Conservation (phyloP, 2,888 invertebrate species). For the Thereva unica region DNA sequence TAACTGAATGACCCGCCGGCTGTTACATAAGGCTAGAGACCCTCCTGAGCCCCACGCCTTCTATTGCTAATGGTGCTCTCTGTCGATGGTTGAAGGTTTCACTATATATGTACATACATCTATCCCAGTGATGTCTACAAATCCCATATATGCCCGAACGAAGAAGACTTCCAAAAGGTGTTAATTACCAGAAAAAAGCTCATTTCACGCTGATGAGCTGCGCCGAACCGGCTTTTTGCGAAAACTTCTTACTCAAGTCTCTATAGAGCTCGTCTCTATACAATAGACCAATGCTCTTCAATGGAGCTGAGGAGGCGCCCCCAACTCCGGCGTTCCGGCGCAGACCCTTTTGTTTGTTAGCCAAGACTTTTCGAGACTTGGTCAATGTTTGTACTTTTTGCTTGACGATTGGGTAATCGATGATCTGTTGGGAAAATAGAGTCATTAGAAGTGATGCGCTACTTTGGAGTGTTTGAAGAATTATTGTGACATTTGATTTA, state of each 20-base stretch:
- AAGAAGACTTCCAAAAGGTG: conserved; percentile 20
- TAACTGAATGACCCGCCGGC: background rate
- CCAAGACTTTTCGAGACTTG: conserved; percentile 26
- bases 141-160: background rate
- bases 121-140: conserved; percentile 7
- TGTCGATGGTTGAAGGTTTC: background rate
- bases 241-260: conserved; percentile 22
- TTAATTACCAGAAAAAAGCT: conserved; percentile 28
- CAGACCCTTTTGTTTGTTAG: conserved; percentile 23
- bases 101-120: conserved; percentile 9
- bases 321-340: background rate
- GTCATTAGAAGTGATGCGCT: conserved; percentile 31
- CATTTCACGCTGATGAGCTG: conserved; percentile 8
- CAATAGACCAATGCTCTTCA: conserved; percentile 18
- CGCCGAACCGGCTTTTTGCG: conserved; percentile 14
- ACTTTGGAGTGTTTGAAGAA: conserved; percentile 27
- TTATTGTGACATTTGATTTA: conserved; percentile 30
- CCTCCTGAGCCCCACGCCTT: conserved; percentile 3
- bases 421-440: conserved; percentile 7
- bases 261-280: background rate
- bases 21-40: conserved; percentile 7
- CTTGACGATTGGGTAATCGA: conserved; percentile 1
- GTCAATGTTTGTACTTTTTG: conserved; percentile 25
- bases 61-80: background rate
- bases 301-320: background rate